A percentile compares a stretch with the other conserved stretches of the same genome.
Evolutionary conservation across 1,140 invertebrate genomes (phyloP).

Genomic region (Drosophila pandora): DNA sequence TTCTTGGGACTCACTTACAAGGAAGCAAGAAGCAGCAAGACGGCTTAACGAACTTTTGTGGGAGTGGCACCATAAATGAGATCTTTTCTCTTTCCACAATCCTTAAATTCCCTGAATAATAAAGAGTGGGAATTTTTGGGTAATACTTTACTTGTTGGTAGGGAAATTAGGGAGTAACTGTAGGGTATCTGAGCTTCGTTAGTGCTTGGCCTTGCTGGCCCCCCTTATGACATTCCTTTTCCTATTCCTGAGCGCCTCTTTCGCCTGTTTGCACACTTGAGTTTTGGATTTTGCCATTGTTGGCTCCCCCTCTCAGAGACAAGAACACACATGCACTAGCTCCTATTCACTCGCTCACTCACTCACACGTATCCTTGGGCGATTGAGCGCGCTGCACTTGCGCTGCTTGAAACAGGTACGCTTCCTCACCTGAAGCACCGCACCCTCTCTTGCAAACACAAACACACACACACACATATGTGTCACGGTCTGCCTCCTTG

Average conservation of each 20-base stretch:
- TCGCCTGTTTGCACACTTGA: conserved; percentile 55
- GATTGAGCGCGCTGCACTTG: conserved; percentile 75
- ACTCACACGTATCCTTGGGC: conserved; percentile 41
- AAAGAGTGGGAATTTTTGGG: too few relatives aligned
- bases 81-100: conserved; percentile 29
- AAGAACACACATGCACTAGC: conserved; percentile 4
- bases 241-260: conserved; percentile 40
- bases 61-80: conserved; percentile 27
- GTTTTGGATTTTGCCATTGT: conserved; percentile 67
- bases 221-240: conserved; percentile 8
- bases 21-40: conserved; percentile 15
- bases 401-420: conserved; percentile 70
- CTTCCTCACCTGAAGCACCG: conserved; percentile 13
- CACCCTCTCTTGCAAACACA: conserved; percentile 7
- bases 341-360: conserved; percentile 12
- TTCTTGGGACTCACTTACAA: conserved; percentile 24
- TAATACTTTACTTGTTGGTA: too few relatives aligned
- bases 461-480: conserved; percentile 7
- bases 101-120: conserved; percentile 14
- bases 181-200: neutral
- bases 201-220: too few relatives aligned
- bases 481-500: conserved; percentile 29
- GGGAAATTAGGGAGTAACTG: neutral
- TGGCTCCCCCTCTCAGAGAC: conserved; percentile 36
- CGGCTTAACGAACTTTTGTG: conserved; percentile 32